Evolutionary conservation across 2,888 invertebrate genomes (phyloP).

Genomic region (Tuberolachnus salignus): DNA sequence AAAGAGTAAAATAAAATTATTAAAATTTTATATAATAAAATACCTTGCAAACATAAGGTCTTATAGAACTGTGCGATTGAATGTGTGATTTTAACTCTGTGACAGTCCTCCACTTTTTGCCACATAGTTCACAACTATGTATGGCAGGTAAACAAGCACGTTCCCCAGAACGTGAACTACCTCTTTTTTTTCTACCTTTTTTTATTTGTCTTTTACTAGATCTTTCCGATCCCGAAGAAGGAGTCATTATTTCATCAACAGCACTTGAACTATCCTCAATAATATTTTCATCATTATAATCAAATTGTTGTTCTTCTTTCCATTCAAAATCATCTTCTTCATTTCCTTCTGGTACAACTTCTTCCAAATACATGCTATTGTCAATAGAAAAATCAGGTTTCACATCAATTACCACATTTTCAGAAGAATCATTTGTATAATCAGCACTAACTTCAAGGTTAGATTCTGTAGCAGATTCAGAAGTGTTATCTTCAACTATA

Average conservation of each 20-base stretch:
- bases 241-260: conserved; percentile 19
- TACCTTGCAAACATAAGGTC: conserved; percentile 58
- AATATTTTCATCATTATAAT: conserved; percentile 38
- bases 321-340: conserved; percentile 58
- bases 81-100: conserved; percentile 58
- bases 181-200: conserved; percentile 53
- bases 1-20: neutral
- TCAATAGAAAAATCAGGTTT: conserved; percentile 50
- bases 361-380: conserved; percentile 44
- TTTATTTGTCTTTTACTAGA: conserved; percentile 49
- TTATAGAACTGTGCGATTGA: conserved; percentile 57
- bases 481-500: conserved; percentile 26
- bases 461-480: conserved; percentile 1
- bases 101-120: conserved; percentile 58
- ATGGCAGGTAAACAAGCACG: conserved; percentile 58
- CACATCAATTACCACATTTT: conserved; percentile 30
- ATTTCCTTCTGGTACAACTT: conserved; percentile 40
- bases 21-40: neutral
- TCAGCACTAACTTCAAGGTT: conserved; percentile 19
- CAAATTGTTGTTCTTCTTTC: conserved; percentile 56
- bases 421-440: conserved; percentile 24
- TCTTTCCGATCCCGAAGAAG: conserved; percentile 48
- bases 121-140: conserved; percentile 57
- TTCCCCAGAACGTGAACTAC: conserved; percentile 55
- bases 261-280: conserved; percentile 47